These are phyloP conservation scores for Poecilia velifera DNA, from an alignment of 2,797 vertebrate genomes.

Conservation along the genomic window DNA sequence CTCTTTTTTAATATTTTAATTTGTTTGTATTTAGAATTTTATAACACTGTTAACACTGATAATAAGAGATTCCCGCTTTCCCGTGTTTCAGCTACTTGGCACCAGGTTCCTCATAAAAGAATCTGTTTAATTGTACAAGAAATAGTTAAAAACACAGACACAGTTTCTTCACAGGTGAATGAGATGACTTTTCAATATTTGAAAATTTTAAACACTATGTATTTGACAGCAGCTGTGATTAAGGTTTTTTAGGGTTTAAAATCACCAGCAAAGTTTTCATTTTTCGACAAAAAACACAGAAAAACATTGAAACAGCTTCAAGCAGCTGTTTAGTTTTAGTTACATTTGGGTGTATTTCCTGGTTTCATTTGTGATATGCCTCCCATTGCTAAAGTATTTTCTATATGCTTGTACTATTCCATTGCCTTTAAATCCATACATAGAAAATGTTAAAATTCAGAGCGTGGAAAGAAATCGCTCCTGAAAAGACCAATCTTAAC, in stretches of 20 bases:
- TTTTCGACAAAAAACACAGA: constrained; percentile 97
- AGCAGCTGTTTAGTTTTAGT: constrained; percentile 89
- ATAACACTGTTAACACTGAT: constrained; percentile 99
- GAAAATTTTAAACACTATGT: constrained; percentile 98
- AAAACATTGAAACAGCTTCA: constrained; percentile 96
- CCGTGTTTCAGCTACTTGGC: constrained; percentile 97
- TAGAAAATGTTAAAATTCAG: constrained; percentile 80
- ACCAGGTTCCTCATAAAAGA: constrained; percentile 99
- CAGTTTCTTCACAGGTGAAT: constrained; percentile 99
- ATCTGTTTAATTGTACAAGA: constrained; percentile 99
- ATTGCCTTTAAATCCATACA: constrained; percentile 49
- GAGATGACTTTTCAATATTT: constrained; percentile 95
- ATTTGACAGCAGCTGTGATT: constrained; percentile 99
- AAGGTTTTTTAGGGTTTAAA: constrained; percentile 91
- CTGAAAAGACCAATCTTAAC: constrained; percentile 58
- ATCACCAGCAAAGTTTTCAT: constrained; percentile 95
- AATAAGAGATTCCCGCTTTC: constrained; percentile 98
- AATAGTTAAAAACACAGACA: constrained; percentile 99
- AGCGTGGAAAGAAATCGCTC: constrained; percentile 65
- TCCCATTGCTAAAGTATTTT: constrained; percentile 4
- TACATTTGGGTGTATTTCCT: constrained; percentile 98
- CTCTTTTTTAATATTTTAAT: constrained; percentile 99
- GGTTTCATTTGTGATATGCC: constrained; percentile 80
- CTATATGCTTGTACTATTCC: constrained; percentile 31
- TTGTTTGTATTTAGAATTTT: constrained; percentile 96